Base-by-base conservation (phyloP, 2,113 vertebrate species). In the Empidonax traillii region DNA sequence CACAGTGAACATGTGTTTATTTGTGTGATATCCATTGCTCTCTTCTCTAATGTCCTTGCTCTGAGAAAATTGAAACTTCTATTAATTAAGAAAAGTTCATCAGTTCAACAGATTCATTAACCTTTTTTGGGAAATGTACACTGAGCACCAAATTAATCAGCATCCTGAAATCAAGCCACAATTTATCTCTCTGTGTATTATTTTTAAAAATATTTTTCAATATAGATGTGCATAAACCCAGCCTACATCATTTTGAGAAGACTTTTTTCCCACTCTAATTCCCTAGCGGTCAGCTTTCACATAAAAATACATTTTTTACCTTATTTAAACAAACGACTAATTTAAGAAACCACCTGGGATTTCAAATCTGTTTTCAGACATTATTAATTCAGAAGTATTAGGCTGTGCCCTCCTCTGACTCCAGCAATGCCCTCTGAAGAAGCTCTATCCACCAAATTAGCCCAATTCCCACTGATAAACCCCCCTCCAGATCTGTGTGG, bases 81-180 rank as follows among this genome's bases (percentile, higher is more conserved):
- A 94, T 94, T 96, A 97, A 96, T 96, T 94, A 97, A 92, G 66
- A 69, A 63, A 96, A 94, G 93, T 96, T 96, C 87, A 89, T 72
- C 80, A 96, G 82, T 96, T 97, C 95, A 96, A 96, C 53, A 86
- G 65, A 96, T 95, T 95, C 95, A 97, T 97, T 97, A 89, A 94
- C 93, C 75, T 94, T 97, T 96, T 91, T 96, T 86, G 78, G 68
- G 85, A 95, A 96, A 95, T 80, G 88, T 94, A 80, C 81, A 93
- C 82, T 84, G 85, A 97, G 87, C 93, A 86, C 56, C 91, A 96
- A 97, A 94, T 91, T 96, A 97, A 97, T 97, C 90, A 97, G 82
- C 55, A 90, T 95, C 80, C 49, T 72, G 47, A 97, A 90, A 94
- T 79, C 74, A 80, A 95, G 88, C 91, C 82, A 87, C 49, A 46